Evolutionary conservation across 2,888 invertebrate genomes (phyloP).

Genomic region (Lasiommata megera): DNA sequence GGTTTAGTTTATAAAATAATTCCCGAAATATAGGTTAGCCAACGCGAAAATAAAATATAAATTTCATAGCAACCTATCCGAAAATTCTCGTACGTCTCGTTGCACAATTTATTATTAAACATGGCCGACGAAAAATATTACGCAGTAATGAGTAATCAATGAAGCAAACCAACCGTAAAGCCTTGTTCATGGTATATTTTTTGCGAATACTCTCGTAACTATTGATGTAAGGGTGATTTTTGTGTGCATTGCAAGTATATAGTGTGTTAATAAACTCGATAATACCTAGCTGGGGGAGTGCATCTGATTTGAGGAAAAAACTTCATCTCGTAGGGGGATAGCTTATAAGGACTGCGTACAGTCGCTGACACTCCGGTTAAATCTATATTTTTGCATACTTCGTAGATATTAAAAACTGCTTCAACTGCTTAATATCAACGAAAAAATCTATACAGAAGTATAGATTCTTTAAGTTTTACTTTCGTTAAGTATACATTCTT

Average conservation of each 20-base stretch:
- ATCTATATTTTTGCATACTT: too few species aligned
- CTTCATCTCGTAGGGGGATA: slow-evolving; percentile 48
- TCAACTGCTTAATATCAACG: too few species aligned
- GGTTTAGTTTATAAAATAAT: too few species aligned
- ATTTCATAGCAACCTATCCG: background rate
- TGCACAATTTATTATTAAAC: slow-evolving; percentile 16
- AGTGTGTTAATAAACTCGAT: slow-evolving; percentile 38
- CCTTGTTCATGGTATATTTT: slow-evolving; percentile 19
- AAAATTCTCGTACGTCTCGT: slow-evolving; percentile 1
- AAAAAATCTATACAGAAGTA: too few species aligned
- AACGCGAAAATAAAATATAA: background rate
- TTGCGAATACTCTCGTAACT: slow-evolving; percentile 22
- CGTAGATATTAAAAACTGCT: too few species aligned
- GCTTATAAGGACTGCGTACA: slow-evolving; percentile 38
- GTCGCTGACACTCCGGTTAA: too few species aligned
- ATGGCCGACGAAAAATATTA: slow-evolving; percentile 26
- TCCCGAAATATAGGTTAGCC: background rate
- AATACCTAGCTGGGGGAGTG: slow-evolving; percentile 61
- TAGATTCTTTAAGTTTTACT: too few species aligned
- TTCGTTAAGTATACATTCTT: too few species aligned
- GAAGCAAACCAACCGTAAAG: slow-evolving; percentile 31
- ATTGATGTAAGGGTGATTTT: slow-evolving; percentile 30
- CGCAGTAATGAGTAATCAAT: slow-evolving; percentile 30
- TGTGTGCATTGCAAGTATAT: slow-evolving; percentile 22
- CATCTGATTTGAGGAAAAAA: slow-evolving; percentile 63